Evolutionary conservation across 2,888 invertebrate species (phyloP), one percentile per base, ranked within the genome.

Genomic region (Drosophila helvetica): DNA sequence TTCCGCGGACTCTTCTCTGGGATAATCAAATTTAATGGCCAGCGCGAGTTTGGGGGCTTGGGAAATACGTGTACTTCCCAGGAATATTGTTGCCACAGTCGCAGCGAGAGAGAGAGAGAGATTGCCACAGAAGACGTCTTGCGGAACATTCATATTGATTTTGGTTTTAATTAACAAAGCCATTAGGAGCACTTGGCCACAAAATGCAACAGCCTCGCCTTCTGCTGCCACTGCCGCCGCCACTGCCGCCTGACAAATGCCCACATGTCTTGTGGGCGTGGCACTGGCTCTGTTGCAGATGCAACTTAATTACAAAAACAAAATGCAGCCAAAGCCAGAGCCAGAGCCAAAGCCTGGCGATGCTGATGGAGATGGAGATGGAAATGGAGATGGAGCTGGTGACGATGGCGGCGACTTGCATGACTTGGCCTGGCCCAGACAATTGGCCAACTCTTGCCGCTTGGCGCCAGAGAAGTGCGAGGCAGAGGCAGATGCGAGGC

Each of bases 81-180:
- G 33, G 33, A 33, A 33, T 33, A 5, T 15, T 15, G 33, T 12
- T 12, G 12, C 33, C 12, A 30, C 30, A 30, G 33, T n/a, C n/a
- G n/a, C n/a, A 12, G 33, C 9, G 9, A 30, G 30, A 30, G 33
- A 1, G 33, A 10, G 33, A 30, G 33, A 12, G 33, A n/a, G 25
- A 47, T 38, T 63, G 51, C 64, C 30, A 46, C 58, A 61, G 22
- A 27, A 61, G 22, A 27, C 19, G 18, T 50, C 47, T 48, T 27
- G 53, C 27, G 12, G 30, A n/a, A 70, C 68, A 65, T 71, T 74
- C 55, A 56, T 77, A 86, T 89, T 85, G 80, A 76, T 86, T 86
- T 86, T 72, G 74, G 74, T 89, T 89, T 89, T 89, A 88, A 89
- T 89, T 88, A 85, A 85, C 73, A 88, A 88, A 88, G 70, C 89